These are phyloP conservation scores for Vombatus ursinus DNA, from an alignment of 2,113 vertebrate genomes.

Conservation along the genomic window DNA sequence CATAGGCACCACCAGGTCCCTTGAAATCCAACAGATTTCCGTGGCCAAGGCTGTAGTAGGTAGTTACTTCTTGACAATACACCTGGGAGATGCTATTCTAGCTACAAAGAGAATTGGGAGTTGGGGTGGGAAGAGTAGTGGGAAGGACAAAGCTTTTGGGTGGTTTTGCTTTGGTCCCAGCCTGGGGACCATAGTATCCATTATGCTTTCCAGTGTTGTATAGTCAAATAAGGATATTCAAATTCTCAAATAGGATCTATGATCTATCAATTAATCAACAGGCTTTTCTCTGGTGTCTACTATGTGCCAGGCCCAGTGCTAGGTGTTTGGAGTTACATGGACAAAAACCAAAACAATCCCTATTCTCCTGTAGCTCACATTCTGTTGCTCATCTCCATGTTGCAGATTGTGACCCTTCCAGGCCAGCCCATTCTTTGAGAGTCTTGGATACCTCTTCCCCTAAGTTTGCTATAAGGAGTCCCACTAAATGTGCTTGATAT, in stretches of 20 bases:
- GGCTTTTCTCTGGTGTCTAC: background rate
- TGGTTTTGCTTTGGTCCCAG: background rate
- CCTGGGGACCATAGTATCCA: background rate
- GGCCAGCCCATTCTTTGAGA: background rate
- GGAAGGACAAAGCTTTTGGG: background rate
- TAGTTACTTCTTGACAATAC: too few relatives aligned
- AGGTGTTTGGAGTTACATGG: background rate
- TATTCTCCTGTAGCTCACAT: background rate
- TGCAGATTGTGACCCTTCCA: background rate
- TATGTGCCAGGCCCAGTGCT: background rate
- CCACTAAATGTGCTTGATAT: background rate
- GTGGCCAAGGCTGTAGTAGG: too few relatives aligned
- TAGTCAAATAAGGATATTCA: background rate
- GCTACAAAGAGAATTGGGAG: background rate
- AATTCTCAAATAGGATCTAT: background rate
- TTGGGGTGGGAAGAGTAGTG: background rate
- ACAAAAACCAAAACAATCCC: background rate
- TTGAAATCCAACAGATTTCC: background rate
- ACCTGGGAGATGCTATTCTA: background rate
- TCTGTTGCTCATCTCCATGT: background rate
- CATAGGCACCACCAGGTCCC: too few relatives aligned
- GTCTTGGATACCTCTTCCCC: background rate
- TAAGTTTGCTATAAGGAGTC: too few relatives aligned
- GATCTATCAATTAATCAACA: background rate
- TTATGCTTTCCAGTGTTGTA: background rate